Base-by-base conservation (phyloP, 2,888 invertebrate genomes). In the Dilophus febrilis region DNA sequence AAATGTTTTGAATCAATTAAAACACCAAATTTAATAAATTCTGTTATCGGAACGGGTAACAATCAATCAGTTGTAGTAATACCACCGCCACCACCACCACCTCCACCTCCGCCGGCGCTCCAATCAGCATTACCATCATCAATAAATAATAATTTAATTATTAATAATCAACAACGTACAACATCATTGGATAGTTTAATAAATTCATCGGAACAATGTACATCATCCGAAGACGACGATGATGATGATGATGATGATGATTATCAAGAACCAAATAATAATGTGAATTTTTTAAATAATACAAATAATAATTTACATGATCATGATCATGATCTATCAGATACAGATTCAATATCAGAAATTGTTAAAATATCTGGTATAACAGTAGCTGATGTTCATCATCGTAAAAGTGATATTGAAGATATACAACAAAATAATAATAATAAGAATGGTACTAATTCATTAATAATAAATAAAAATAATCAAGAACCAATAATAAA, bases 301-400 rank as follows among this genome's bases (percentile, higher is more conserved):
- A 22, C 8, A 6, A 22, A 22, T 22, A 71, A 71, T 49, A 70
- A 22, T 22, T 6, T 6, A 67, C 13, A 71, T 14, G 22, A 35
- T 10, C n/a, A n/a, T n/a, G n/a, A n/a, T n/a, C n/a, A n/a, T n/a
- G 37, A 37, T 6, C 16, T 42, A 13, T 72, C 71, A 17, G 72
- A 76, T 53, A 71, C 72, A 4, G 74, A 74, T 51, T 77, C 77
- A 1, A 75, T 76, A 40, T 71, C 74, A n/a, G 77, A 77, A 54
- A 70, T 72, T 32, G 67, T 69, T 2, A 61, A 61, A 38, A 58
- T 62, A n/a, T 58, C 60, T 1, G 59, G 59, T 32, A 58, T 55
- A 33, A 60, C 59, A 4, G 49, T 56, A 2, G 60, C 56, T 27
- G 58, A 60, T 45, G 56, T 61, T 39, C 61, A 59, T 38, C 48